Evolutionary conservation across 2,888 invertebrate genomes (phyloP).

Genomic region (Allygus modestus): DNA sequence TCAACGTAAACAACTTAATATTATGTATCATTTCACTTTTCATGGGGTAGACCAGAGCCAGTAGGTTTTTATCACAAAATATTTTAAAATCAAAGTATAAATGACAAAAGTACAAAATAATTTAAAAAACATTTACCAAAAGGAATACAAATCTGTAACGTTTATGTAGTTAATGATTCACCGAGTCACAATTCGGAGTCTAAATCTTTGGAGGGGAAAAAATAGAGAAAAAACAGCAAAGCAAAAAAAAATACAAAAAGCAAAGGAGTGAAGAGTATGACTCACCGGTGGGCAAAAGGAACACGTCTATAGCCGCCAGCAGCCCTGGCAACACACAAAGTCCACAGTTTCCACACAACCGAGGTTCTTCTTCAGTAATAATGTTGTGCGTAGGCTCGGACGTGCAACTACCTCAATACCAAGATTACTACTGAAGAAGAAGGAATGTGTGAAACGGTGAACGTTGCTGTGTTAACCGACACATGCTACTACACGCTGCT

Average conservation of each 20-base stretch:
- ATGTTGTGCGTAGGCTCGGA: conserved; percentile 33
- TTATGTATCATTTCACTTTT: too few species aligned
- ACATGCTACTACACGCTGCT: conserved; percentile 12
- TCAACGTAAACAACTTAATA: too few species aligned
- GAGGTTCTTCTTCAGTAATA: conserved; percentile 60
- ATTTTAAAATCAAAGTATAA: too few species aligned
- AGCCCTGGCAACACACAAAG: conserved; percentile 58
- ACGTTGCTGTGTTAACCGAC: conserved; percentile 32
- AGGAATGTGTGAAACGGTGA: conserved; percentile 64
- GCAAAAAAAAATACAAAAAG: conserved; percentile 25
- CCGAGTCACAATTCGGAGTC: too few species aligned
- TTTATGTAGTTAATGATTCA: too few species aligned
- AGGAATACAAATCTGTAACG: too few species aligned
- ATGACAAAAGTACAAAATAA: too few species aligned
- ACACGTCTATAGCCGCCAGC: conserved; percentile 58
- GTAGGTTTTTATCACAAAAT: too few species aligned
- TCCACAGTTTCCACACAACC: conserved; percentile 59
- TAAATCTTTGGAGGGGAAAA: not conserved
- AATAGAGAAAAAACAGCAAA: conserved; percentile 5
- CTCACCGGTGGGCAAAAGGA: conserved; percentile 60
- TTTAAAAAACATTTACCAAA: too few species aligned
- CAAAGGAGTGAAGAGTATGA: conserved; percentile 28
- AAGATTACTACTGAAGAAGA: conserved; percentile 66
- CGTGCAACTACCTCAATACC: conserved; percentile 58
- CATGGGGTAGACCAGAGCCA: too few species aligned